Percentiles rank a stretch among this genome's conserved stretches.
Evolutionary conservation across 2,888 invertebrate species (phyloP).

Genomic region (Chloromyia formosa): DNA sequence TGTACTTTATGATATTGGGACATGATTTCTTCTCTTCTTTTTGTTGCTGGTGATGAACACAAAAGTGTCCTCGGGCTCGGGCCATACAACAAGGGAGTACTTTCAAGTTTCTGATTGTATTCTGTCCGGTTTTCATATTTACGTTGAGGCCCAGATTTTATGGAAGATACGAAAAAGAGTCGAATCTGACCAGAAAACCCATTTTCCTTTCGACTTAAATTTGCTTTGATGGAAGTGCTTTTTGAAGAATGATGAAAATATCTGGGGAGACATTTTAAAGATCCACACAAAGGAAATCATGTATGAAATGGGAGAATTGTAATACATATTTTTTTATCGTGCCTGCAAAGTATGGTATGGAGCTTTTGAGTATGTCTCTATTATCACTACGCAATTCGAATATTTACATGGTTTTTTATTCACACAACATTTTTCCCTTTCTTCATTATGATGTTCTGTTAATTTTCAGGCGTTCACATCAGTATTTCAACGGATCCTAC

Average conservation of each 20-base stretch:
- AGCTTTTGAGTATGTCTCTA: too few relatives aligned
- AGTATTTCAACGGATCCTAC: too few relatives aligned
- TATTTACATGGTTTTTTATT: too few relatives aligned
- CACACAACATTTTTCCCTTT: too few relatives aligned
- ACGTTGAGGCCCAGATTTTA: background rate
- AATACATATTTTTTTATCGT: too few relatives aligned
- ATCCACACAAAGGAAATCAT: background rate
- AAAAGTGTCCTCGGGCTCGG: conserved; percentile 28
- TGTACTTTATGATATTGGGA: conserved; percentile 7
- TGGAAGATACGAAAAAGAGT: background rate
- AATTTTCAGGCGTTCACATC: too few relatives aligned
- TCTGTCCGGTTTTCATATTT: background rate
- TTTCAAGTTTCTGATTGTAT: conserved; percentile 20
- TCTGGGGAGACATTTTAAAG: background rate
- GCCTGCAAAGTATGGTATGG: too few relatives aligned
- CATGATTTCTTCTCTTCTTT: background rate
- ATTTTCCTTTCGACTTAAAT: conserved; percentile 4
- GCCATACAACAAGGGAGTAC: conserved; percentile 32
- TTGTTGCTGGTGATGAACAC: background rate
- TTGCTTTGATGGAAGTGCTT: background rate
- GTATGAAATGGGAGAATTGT: too few relatives aligned
- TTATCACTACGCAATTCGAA: too few relatives aligned
- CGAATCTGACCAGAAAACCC: conserved; percentile 26
- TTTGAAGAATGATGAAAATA: conserved; percentile 4
- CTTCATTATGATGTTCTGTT: too few relatives aligned